phyloP scores from a whole-genome alignment of 2,888 invertebrate species.

The Acrobasis consociella region DNA sequence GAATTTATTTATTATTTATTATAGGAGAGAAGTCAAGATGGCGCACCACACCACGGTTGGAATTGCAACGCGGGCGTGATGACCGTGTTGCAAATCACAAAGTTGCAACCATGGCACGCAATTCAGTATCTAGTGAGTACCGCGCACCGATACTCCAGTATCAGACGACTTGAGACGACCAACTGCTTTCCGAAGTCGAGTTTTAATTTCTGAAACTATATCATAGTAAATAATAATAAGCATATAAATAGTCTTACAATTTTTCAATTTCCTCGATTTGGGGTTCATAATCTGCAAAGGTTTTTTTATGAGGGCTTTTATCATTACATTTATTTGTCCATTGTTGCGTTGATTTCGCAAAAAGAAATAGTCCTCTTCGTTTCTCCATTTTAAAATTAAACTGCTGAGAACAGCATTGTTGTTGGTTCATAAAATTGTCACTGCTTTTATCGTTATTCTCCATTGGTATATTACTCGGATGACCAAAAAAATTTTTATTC shows the following conservation, averaged over 20 bases:
- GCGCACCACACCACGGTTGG: too few relatives aligned
- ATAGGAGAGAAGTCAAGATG: too few relatives aligned
- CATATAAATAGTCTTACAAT: conserved; percentile 3
- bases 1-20: too few relatives aligned
- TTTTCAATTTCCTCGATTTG: conserved; percentile 17
- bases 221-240: too few relatives aligned
- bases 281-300: background rate
- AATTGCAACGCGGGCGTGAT: too few relatives aligned
- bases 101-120: too few relatives aligned
- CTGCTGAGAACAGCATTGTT: background rate
- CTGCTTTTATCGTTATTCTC: background rate
- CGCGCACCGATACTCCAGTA: too few relatives aligned
- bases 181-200: too few relatives aligned
- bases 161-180: too few relatives aligned
- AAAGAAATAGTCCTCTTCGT: background rate
- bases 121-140: too few relatives aligned
- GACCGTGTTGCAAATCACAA: too few relatives aligned
- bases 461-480: background rate
- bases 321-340: conserved; percentile 16
- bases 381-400: background rate
- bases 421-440: background rate
- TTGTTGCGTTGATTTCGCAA: conserved; percentile 19
- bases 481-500: background rate
- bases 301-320: background rate
- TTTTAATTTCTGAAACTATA: too few relatives aligned